These are phyloP conservation scores for Tricholauxania praeusta DNA, from an alignment of 2,888 invertebrate species.

Conservation along the genomic window DNA sequence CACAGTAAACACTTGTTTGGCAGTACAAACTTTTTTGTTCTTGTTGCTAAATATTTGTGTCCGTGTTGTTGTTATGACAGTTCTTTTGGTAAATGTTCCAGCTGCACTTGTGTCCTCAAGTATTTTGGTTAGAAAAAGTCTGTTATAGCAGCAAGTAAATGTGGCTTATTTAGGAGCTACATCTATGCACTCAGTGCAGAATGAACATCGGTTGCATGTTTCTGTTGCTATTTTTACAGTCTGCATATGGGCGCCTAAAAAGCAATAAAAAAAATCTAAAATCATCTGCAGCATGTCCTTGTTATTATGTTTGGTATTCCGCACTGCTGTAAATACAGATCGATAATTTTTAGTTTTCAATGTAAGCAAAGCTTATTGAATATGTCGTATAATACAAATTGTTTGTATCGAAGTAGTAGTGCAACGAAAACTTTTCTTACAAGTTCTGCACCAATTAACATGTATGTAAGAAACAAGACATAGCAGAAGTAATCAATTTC, in stretches of 20 bases:
- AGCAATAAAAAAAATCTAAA: background rate
- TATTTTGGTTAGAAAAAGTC: background rate
- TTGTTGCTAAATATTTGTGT: constrained; percentile 29
- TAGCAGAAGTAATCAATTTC: too few species aligned
- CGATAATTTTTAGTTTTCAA: constrained; percentile 28
- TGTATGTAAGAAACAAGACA: too few species aligned
- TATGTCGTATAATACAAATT: too few species aligned
- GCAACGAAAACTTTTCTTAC: too few species aligned
- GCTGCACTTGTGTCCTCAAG: constrained; percentile 22
- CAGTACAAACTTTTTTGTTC: constrained; percentile 10
- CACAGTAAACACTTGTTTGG: constrained; percentile 24
- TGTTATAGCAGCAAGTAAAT: too few species aligned
- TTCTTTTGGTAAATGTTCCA: constrained; percentile 1
- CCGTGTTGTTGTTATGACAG: constrained; percentile 23
- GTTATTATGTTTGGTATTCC: constrained; percentile 41
- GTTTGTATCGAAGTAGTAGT: too few species aligned
- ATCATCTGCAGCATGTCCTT: constrained; percentile 49
- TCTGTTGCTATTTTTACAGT: constrained; percentile 50
- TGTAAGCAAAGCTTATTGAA: too few species aligned
- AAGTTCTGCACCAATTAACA: too few species aligned
- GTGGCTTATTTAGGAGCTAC: too few species aligned
- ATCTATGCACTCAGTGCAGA: constrained; percentile 8
- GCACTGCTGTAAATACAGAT: constrained; percentile 33
- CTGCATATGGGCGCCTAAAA: constrained; percentile 33
- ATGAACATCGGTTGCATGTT: constrained; percentile 28